Evolutionary conservation across 1,140 invertebrate genomes (phyloP), one percentile per base, ranked within the genome.

Genomic region (Oryctes rhinoceros): DNA sequence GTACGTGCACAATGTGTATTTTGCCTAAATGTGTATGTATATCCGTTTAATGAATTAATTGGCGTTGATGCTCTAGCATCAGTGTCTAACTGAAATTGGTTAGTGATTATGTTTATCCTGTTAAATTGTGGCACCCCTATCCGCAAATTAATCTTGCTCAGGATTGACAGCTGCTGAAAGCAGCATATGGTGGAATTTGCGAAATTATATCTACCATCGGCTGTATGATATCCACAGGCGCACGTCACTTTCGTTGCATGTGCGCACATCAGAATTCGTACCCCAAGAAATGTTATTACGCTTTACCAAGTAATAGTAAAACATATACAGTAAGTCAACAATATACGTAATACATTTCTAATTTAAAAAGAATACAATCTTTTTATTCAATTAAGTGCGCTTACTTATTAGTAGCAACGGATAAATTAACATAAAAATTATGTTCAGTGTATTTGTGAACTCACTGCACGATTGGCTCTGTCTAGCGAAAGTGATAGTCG

Each of bases 131-230:
- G 13, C 53, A 62, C 13, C 5, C 53, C 53, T 13, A 15, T 4
- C 13, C 53, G 20, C 53, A 62, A 62, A 62, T 62, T 62, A 62
- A 62, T 62, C 53, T 62, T 62, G 53, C 53, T 62, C 53, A 11
- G 53, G 13, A 62, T 62, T 62, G 53, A 62, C 53, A 62, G 53
- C 53, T 62, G 53, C 53, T 62, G 53, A 62, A 62, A 15, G 53
- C 53, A 62, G 13, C 53, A 62, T 13, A 20, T 20, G 53, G 15
- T 62, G 20, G 53, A 20, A 15, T 62, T 62, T 62, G 15, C 13
- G 53, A 62, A 62, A 62, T 62, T 62, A 62, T 62, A 62, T 0
- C 13, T 20, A 13, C 53, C 9, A 5, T 62, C 13, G 13, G 13
- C 13, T 62, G 53, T 18, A 62, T 62, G 7, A 4, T 20, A 62